These are phyloP conservation scores for Muscicapa comitata DNA, from an alignment of 2,797 vertebrate genomes.

Conservation along the genomic window DNA sequence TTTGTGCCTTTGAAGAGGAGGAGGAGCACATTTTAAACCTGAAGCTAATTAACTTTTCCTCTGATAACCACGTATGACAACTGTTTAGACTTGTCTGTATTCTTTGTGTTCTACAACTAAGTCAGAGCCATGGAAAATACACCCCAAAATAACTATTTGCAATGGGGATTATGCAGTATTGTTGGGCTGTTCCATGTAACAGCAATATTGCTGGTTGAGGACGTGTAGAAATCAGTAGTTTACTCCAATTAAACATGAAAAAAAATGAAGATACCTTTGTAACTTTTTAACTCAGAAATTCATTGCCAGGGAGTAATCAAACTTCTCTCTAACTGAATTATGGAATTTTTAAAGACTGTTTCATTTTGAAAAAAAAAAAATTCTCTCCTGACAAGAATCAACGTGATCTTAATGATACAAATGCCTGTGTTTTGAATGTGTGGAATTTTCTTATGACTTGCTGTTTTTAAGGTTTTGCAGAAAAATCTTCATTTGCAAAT, in stretches of 20 bases:
- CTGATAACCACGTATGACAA: background rate
- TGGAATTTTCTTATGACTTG: background rate
- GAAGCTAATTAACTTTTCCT: background rate
- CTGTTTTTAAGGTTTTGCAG: background rate
- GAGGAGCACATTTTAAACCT: background rate
- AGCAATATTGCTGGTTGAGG: background rate
- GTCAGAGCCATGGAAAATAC: background rate
- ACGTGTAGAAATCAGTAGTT: background rate
- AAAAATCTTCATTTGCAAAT: background rate
- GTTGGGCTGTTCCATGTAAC: background rate
- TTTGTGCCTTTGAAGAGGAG: background rate
- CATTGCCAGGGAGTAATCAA: background rate
- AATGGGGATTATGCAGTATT: background rate
- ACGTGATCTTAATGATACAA: accelerated
- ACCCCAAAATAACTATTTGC: background rate
- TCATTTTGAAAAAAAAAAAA: background rate
- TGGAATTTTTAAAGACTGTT: background rate
- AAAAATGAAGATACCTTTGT: background rate
- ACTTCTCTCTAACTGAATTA: background rate
- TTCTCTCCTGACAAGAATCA: background rate
- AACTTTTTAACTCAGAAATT: background rate
- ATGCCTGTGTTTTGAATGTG: background rate
- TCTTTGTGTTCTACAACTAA: background rate
- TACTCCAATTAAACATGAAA: background rate
- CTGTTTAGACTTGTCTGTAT: background rate